Percentiles rank a stretch among this genome's conserved stretches.
These are phyloP conservation scores for Orthonyx spaldingii DNA, from an alignment of 2,113 vertebrate species.

Conservation along the genomic window DNA sequence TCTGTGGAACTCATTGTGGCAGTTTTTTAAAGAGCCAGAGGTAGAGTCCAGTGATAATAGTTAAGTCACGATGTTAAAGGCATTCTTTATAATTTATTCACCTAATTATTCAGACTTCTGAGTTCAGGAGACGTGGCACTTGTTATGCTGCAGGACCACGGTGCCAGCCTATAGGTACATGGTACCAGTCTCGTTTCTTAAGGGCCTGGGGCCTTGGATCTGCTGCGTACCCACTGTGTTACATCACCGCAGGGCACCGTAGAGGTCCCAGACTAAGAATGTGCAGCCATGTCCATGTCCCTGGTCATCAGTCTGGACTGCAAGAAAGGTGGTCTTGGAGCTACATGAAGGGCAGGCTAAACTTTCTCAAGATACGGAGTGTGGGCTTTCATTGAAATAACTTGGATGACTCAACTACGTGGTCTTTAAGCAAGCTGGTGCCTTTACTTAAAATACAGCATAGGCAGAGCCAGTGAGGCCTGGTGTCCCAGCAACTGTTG, in stretches of 20 bases:
- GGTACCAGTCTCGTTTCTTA: fast-evolving
- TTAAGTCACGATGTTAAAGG: neutral
- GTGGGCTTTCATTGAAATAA: neutral
- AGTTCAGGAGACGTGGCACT: neutral
- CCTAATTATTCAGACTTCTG: neutral
- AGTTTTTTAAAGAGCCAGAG: neutral
- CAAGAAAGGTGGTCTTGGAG: neutral
- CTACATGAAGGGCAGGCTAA: neutral
- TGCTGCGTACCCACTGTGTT: fast-evolving
- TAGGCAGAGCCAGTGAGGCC: neutral
- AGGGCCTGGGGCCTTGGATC: neutral
- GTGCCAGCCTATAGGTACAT: neutral
- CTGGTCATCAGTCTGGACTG: neutral
- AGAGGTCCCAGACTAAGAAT: neutral
- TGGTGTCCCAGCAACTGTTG: neutral
- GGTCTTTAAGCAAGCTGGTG: neutral
- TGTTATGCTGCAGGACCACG: fast-evolving
- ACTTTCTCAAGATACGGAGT: neutral
- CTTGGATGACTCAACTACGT: fast-evolving
- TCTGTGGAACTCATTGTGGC: neutral
- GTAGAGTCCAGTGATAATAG: neutral
- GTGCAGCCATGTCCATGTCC: neutral
- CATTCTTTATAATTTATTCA: neutral
- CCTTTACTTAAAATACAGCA: neutral
- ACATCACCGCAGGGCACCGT: neutral